Base-by-base conservation (phyloP, 64 coral and sea anemone genomes). In the Montipora efflorescens region DNA sequence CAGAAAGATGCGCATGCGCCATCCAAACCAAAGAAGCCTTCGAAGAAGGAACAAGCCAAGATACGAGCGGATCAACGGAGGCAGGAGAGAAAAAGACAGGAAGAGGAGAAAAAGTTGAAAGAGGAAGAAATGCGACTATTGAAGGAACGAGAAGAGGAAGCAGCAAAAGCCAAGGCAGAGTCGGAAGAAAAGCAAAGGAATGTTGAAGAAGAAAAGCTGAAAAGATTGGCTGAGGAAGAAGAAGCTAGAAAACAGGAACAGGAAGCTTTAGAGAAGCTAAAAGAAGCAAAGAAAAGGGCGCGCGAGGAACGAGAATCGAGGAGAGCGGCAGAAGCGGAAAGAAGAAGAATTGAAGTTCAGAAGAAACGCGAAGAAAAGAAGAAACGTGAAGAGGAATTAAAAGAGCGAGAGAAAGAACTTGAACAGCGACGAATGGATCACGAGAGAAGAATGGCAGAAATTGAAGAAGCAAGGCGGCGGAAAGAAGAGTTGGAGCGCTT, bases 361-460 rank as follows among this genome's bases (percentile, higher is more conserved):
- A 75, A 81, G 69, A 98, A 96, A 52, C 88, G 97, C 47, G 97
- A 98, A 13, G 97, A 98, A 55, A 98, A 98, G 69, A 93, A 91
- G 75, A 95, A 88, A 74, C 74, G 87, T 67, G 97, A 98, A 52
- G 87, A 96, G 28, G 97, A 98, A 80, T 89, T 98, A 82, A 88
- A 77, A 51, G 91, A 96, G 91, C 95, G 91, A 66, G 97, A 98
- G 87, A 84, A 74, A 66, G 97, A 98, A 91, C 74, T 91, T 16
- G 92, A 96, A 71, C 95, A 96, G 12, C 88, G 66, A 59, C 84
- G 87, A 78, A 55, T 94, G 72, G 88, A 98, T 92, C 97, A 81
- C 48, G 97, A 98, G 76, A 87, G 77, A 28, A 81, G 97, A 59
- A 96, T 87, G 83, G 94, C 87, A 8, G 94, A 96, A 55, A 21